phyloP scores from a whole-genome alignment of 2,888 invertebrate genomes.

The Eupithecia vulgata region DNA sequence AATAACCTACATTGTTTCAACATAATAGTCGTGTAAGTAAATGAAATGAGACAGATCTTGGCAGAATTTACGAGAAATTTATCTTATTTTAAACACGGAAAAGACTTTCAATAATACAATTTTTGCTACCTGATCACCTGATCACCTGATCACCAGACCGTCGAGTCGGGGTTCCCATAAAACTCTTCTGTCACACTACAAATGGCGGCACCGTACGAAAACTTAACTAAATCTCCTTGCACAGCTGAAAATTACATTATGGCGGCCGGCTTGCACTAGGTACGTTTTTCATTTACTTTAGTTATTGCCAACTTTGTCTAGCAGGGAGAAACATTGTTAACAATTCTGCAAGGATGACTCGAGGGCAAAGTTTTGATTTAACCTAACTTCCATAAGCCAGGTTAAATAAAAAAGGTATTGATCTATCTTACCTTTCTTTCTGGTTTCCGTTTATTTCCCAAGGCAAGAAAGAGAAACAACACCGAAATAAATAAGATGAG shows the following conservation, averaged over 20 bases:
- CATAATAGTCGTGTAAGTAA: not conserved
- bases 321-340: constrained; percentile 10
- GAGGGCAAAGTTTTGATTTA: not conserved
- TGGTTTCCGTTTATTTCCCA: not conserved
- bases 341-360: not conserved
- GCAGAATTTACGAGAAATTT: not conserved
- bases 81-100: not conserved
- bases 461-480: not conserved
- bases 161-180: not conserved
- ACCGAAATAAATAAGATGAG: not conserved
- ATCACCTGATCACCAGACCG: not conserved
- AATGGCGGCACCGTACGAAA: constrained; percentile 30
- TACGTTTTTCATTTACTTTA: constrained; percentile 40
- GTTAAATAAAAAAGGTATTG: not conserved
- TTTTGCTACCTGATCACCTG: not conserved
- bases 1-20: no score
- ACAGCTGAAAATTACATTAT: constrained; percentile 42
- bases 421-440: not conserved
- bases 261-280: constrained; percentile 28
- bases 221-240: constrained; percentile 43
- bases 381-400: not conserved
- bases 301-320: constrained; percentile 13
- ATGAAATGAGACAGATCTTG: not conserved
- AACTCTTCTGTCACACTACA: constrained; percentile 15
- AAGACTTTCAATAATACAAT: not conserved